Base-by-base conservation (phyloP, 2,797 vertebrate species). In the Myoxocephalus aenaeus region DNA sequence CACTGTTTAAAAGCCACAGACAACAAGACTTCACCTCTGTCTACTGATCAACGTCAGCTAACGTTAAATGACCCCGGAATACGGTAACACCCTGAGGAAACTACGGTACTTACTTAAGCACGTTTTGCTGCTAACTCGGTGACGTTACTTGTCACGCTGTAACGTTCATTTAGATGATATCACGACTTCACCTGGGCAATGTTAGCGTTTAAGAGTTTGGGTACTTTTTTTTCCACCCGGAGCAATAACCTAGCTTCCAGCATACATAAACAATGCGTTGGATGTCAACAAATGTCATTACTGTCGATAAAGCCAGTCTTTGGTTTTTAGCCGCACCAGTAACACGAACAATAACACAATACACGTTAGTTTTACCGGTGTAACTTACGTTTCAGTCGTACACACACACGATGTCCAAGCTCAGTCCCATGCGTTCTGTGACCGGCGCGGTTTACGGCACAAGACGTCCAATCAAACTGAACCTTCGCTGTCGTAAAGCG, bases 371-470 rank as follows among this genome's bases (percentile, higher is more conserved):
- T 70, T 12, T 15, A 4, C 3, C 1, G 1, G 3, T 22, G 4
- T 48, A 53, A 86, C 88, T 90, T 53, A 92, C 91, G 15, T 77
- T 59, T 53, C 3, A 54, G 32, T 14, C 1, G 10, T 0, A 25
- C 32, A 25, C 27, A 74, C 29, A 75, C 89, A 50, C 89, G 86
- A 6, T 58, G 29, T 2, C 13, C 1, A 18, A 4, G 3, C 18
- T 7, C 29, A 0, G 12, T 64, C 77, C 59, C 87, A 88, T 83
- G 87, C 15, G 90, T 85, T 85, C 69, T 22, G 0, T 8, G 6
- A 32, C 32, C 12, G 12, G 14, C 22, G 27, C 82, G 3, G 9
- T 89, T 92, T 91, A 91, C 91, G 87, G 77, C 78, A 88, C 14
- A 13, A 34, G 11, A 2, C 10, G 11, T 65, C 77, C 88, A 87